phyloP scores from a whole-genome alignment of 2,797 vertebrate genomes.

The Halcyon chelicuti region DNA sequence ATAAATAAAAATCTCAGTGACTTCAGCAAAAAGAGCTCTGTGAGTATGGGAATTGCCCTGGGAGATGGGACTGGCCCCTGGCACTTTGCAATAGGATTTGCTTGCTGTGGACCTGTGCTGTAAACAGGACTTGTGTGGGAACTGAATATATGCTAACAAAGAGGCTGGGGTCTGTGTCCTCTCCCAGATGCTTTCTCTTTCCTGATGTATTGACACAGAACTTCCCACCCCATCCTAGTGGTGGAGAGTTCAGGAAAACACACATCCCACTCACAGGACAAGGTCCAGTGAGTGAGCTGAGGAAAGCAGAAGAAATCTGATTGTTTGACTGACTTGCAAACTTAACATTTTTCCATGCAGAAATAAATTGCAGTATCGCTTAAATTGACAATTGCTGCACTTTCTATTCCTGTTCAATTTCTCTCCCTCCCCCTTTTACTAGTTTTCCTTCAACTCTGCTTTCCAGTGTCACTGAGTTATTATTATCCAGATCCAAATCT shows the following conservation, averaged over 20 bases:
- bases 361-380: not conserved
- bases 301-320: not conserved
- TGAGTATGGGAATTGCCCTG: not conserved
- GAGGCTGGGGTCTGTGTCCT: not conserved
- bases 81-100: not conserved
- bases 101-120: not conserved
- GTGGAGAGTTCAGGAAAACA: not conserved
- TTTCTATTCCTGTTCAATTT: constrained; percentile 28
- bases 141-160: not conserved
- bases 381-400: not conserved
- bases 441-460: constrained; percentile 21
- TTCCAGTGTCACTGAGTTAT: constrained; percentile 33
- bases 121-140: not conserved
- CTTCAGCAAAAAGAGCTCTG: not conserved
- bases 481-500: constrained; percentile 56
- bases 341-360: not conserved
- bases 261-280: not conserved
- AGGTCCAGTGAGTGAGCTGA: not conserved
- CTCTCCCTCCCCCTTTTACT: not conserved
- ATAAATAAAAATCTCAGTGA: not conserved
- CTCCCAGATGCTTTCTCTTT: not conserved
- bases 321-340: not conserved
- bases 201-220: rapidly evolving
- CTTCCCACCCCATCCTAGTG: not conserved
- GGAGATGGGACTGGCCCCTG: not conserved